These are phyloP conservation scores for Nothoprocta pentlandii DNA, from an alignment of 2,113 vertebrate species.

Conservation along the genomic window DNA sequence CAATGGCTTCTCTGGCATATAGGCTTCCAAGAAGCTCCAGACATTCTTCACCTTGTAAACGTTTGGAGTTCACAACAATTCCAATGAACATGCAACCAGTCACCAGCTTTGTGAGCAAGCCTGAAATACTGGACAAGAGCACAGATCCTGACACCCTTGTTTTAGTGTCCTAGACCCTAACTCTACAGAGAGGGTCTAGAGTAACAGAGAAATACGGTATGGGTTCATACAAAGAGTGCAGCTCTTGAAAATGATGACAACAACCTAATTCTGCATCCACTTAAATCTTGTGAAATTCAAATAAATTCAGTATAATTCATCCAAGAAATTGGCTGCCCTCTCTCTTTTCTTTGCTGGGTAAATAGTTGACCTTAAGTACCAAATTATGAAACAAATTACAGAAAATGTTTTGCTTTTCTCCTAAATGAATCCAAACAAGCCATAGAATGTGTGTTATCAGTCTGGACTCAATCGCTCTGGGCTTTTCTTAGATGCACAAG, in stretches of 20 bases:
- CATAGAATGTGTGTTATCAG: neutral
- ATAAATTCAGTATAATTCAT: neutral
- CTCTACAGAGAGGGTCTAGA: neutral
- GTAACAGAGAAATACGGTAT: neutral
- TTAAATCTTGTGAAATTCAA: neutral
- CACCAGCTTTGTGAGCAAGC: neutral
- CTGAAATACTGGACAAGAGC: neutral
- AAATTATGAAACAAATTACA: constrained; percentile 38
- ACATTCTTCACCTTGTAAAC: neutral
- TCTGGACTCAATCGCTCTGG: neutral
- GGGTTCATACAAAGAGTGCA: neutral
- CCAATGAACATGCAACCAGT: neutral
- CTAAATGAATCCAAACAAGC: neutral
- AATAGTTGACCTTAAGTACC: neutral
- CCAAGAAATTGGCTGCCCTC: neutral
- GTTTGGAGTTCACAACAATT: neutral
- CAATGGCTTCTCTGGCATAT: neutral
- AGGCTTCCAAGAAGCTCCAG: neutral
- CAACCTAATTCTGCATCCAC: neutral
- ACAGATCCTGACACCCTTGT: neutral
- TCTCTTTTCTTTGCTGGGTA: neutral
- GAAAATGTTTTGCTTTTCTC: constrained; percentile 30
- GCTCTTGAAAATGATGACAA: neutral
- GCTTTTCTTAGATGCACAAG: constrained; percentile 4
- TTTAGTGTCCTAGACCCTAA: neutral